Base-by-base conservation (phyloP, 2,888 invertebrate species). In the Halocaridina rubra region DNA sequence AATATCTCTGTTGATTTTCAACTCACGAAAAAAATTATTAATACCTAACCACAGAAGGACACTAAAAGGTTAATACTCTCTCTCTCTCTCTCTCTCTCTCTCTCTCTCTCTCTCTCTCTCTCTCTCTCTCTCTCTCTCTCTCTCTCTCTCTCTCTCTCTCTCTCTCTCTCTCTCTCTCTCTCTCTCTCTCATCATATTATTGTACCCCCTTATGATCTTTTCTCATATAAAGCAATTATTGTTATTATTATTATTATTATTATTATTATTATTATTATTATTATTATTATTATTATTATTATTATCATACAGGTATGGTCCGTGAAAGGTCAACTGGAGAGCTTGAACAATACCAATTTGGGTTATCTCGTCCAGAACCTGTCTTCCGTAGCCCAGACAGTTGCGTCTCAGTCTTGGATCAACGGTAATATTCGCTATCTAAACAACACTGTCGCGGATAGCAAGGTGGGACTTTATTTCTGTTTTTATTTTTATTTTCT, bases 251-350 rank as follows among this genome's bases (percentile, higher is more conserved):
- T 3, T 5, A 5, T 53, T 53, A 4, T 53, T 53, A 53, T 53
- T 53, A 53, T 53, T 53, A 53, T 53, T 53, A 53, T 53, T 53
- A 53, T 53, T 53, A 53, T 53, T 53, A 53, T 53, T 53, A 53
- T 53, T 53, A 53, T 53, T 53, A 53, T 53, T 53, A 53, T 53
- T 39, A 22, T 29, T 33, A 39, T 39, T 5, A 33, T 29, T 32
- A 5, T 46, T 46, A 53, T n/a, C n/a, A n/a, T 61, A 16, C 84
- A 87, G 87, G 78, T 87, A 30, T 75, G 81, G 22, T 72, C 79
- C 19, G 87, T 87, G 0, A 67, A 81, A 4, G 85, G 81, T 5
- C 87, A 87, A 57, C 72, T 87, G 71, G 33, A 82, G 46, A 71
- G 79, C 29, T 76, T 87, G 19, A 71, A 81, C n/a, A 78, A 74